phyloP scores from a whole-genome alignment of 1,140 invertebrate species.

The Nebria ingens region DNA sequence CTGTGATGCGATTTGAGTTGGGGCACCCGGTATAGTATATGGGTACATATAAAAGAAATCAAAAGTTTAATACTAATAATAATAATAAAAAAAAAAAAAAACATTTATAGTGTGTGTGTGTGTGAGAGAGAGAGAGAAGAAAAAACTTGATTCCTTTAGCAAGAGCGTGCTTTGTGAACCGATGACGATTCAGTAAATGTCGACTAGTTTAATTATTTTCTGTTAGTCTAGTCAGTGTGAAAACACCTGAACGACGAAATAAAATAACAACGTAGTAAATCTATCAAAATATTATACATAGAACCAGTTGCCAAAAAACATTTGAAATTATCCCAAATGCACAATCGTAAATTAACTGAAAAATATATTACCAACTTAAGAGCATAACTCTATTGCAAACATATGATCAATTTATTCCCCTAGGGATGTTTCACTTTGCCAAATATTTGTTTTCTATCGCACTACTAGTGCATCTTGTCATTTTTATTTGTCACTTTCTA shows the following conservation, averaged over 20 bases:
- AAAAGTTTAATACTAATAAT: background rate
- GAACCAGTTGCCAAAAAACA: conserved; percentile 4
- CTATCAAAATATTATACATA: background rate
- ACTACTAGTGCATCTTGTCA: too few relatives aligned
- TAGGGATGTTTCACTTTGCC: conserved; percentile 3
- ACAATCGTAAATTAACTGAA: background rate
- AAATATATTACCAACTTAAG: conserved; percentile 8
- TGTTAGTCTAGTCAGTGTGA: background rate
- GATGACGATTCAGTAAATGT: background rate
- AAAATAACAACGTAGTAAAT: background rate
- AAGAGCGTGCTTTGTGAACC: too few relatives aligned
- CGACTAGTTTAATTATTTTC: background rate
- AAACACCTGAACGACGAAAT: background rate
- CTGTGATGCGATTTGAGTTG: too few relatives aligned
- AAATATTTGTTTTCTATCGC: conserved; percentile 1
- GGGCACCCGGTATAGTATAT: too few relatives aligned
- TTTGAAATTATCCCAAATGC: conserved; percentile 1
- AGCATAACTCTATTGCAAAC: background rate
- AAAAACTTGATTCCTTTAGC: too few relatives aligned
- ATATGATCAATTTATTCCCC: conserved; percentile 6
- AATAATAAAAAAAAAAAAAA: too few relatives aligned
- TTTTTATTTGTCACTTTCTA: too few relatives aligned
- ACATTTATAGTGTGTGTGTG: too few relatives aligned
- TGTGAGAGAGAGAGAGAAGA: too few relatives aligned
- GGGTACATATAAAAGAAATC: background rate